Evolutionary conservation across 2,113 vertebrate genomes (phyloP).

Genomic region (Diadophis punctatus): DNA sequence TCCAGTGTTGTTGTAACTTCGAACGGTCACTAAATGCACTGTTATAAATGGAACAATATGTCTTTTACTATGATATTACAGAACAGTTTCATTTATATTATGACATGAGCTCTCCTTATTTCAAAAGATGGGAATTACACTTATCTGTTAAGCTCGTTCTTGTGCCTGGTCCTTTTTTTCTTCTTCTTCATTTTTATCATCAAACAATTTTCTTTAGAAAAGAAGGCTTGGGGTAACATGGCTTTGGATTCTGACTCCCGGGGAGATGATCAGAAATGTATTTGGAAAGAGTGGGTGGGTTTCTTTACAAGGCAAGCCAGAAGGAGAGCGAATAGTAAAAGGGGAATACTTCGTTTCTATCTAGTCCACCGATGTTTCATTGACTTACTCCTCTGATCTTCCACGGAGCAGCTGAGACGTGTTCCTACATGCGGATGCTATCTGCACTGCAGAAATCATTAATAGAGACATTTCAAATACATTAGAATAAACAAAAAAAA

Average conservation of each 20-base stretch:
- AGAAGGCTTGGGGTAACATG: conserved; percentile 3
- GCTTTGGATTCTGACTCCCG: not conserved
- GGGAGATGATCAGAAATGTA: not conserved
- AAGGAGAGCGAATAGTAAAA: not conserved
- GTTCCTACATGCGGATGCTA: conserved; percentile 13
- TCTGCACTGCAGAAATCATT: conserved; percentile 15
- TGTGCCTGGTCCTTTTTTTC: not conserved
- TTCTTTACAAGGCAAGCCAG: not conserved
- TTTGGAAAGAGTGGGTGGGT: not conserved
- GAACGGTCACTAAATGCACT: too few species aligned
- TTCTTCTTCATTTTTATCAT: not conserved
- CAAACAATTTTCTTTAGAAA: not conserved
- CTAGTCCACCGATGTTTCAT: not conserved
- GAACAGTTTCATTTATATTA: too few species aligned
- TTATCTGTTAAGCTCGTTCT: not conserved
- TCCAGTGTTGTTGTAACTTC: too few species aligned
- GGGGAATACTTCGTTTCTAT: not conserved
- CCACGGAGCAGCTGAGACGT: conserved; percentile 6
- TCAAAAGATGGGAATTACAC: too few species aligned
- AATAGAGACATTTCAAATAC: not conserved
- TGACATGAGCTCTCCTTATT: too few species aligned
- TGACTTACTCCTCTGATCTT: not conserved
- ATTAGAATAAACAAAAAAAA: not conserved
- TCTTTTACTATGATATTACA: too few species aligned
- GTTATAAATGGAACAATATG: too few species aligned